phyloP scores from a whole-genome alignment of 2,113 vertebrate species.

The Murina feae region DNA sequence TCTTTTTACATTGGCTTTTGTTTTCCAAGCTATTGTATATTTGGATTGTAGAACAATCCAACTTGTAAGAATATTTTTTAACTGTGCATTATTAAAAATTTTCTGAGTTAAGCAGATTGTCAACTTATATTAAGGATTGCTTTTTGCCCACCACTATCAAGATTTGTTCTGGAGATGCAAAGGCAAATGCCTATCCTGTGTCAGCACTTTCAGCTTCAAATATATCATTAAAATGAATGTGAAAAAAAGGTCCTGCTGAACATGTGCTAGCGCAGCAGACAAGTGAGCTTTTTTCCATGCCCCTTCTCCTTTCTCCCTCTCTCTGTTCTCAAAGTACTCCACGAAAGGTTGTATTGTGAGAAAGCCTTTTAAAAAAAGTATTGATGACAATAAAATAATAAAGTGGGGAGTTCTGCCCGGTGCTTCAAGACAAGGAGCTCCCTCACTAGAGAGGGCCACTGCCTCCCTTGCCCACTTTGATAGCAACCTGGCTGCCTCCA shows the following conservation, averaged over 20 bases:
- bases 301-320: neutral
- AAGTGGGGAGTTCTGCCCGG: neutral
- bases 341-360: constrained; percentile 41
- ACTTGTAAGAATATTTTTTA: neutral
- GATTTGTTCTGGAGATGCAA: constrained; percentile 96
- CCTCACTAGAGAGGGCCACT: neutral
- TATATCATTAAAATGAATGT: constrained; percentile 88
- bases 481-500: neutral
- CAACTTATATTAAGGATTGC: neutral
- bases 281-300: neutral
- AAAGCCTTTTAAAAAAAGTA: constrained; percentile 68
- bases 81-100: neutral
- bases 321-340: neutral
- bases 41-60: neutral
- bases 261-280: constrained; percentile 15
- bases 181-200: constrained; percentile 94
- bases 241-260: neutral
- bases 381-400: neutral
- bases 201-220: constrained; percentile 98
- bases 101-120: neutral
- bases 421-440: neutral
- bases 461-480: neutral
- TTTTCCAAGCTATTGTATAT: neutral
- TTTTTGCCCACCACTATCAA: constrained; percentile 84
- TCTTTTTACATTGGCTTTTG: neutral